phyloP scores from a whole-genome alignment of 2,113 vertebrate genomes.

The Dasyprocta punctata region DNA sequence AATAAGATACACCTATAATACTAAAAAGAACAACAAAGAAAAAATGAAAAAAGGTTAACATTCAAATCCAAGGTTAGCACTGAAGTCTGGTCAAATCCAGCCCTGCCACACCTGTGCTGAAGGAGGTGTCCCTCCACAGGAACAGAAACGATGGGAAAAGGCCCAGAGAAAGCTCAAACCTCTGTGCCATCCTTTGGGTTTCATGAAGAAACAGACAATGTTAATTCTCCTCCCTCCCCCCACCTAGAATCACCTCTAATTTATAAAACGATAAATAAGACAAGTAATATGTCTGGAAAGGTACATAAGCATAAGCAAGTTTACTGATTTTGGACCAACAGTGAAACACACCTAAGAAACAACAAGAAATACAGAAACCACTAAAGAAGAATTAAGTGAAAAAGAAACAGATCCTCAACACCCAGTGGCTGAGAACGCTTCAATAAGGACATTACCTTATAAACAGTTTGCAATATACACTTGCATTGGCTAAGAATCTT shows the following conservation, averaged over 20 bases:
- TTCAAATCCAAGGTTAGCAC: not conserved
- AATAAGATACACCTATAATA: conserved; percentile 98
- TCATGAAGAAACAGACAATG: not conserved
- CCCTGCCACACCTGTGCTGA: not conserved
- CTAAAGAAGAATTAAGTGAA: not conserved
- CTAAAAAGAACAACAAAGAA: conserved; percentile 82
- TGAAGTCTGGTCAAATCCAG: not conserved
- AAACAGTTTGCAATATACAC: not conserved
- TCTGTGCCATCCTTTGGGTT: not conserved
- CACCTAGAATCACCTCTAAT: conserved; percentile 2
- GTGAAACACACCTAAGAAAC: not conserved
- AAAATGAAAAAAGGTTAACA: not conserved
- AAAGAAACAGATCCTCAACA: not conserved
- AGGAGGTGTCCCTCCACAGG: not conserved
- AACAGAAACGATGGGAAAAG: not conserved
- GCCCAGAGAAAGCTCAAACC: not conserved
- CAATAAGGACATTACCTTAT: not conserved
- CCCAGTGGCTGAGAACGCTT: not conserved
- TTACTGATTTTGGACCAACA: not conserved
- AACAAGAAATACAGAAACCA: not conserved
- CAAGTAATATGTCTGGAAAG: not conserved
- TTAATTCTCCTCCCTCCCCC: not conserved
- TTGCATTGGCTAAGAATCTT: not conserved
- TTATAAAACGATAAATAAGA: conserved; percentile 29
- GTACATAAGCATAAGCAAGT: not conserved